A percentile compares a stretch with the other conserved stretches of the same genome.
These are phyloP conservation scores for Procavia capensis DNA, from an alignment of 2,113 vertebrate species.

Conservation along the genomic window DNA sequence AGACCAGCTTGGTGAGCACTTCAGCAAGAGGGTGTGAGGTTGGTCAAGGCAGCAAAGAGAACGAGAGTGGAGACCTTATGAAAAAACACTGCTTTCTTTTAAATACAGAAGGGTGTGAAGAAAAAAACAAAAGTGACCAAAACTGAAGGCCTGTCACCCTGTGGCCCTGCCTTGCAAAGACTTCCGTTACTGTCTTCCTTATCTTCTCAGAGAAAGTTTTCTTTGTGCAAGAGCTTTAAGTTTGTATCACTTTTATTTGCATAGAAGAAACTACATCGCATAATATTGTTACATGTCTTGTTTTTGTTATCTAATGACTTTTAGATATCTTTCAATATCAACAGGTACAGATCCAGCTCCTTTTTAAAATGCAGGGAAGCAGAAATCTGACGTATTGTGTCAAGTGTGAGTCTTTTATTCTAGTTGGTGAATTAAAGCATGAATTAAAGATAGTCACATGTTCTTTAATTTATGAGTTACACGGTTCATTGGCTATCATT, in stretches of 20 bases:
- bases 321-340: background rate
- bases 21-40: background rate
- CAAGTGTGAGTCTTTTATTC: constrained; percentile 7
- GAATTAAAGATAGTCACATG: background rate
- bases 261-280: background rate
- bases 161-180: background rate
- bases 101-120: constrained; percentile 8
- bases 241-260: constrained; percentile 12
- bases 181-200: background rate
- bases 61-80: background rate
- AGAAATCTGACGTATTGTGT: background rate
- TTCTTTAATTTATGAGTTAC: constrained; percentile 38
- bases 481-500: constrained; percentile 19
- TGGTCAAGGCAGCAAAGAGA: background rate
- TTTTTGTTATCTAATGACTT: constrained; percentile 22
- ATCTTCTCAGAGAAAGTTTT: constrained; percentile 42
- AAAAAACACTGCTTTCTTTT: background rate
- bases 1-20: background rate
- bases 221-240: background rate
- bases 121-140: background rate
- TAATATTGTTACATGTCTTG: background rate
- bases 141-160: background rate
- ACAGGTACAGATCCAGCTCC: background rate
- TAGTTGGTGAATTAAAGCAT: constrained; percentile 36
- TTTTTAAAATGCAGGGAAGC: constrained; percentile 11